phyloP scores from a whole-genome alignment of 1,140 invertebrate genomes.

The Pararge aegeria region DNA sequence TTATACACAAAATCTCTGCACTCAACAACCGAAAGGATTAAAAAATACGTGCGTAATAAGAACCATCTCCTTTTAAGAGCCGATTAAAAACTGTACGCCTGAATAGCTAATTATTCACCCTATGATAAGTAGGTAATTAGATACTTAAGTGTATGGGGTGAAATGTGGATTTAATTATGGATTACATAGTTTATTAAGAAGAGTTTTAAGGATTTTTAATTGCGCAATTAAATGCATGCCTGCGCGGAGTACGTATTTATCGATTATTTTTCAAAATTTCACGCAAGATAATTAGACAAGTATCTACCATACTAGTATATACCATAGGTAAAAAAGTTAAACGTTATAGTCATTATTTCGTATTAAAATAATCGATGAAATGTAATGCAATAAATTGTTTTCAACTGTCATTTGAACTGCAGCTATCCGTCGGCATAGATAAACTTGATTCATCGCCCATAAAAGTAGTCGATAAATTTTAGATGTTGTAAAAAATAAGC shows the following conservation, averaged over 20 bases:
- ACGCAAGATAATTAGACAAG: too few species aligned
- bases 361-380: not conserved
- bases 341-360: not conserved
- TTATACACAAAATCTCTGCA: too few species aligned
- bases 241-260: not conserved
- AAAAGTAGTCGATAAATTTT: slow-evolving; percentile 9
- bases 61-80: not conserved
- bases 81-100: not conserved
- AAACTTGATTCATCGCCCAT: slow-evolving; percentile 19
- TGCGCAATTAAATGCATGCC: not conserved
- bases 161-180: slow-evolving; percentile 3
- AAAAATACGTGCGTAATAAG: not conserved
- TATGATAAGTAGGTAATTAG: slow-evolving; percentile 4
- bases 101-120: slow-evolving; percentile 4
- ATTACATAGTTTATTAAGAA: slow-evolving; percentile 1
- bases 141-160: not conserved
- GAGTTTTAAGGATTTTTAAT: slow-evolving; percentile 3
- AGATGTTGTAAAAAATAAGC: slow-evolving; percentile 10
- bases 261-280: not conserved
- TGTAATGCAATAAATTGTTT: not conserved
- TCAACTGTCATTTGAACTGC: slow-evolving; percentile 8
- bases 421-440: slow-evolving; percentile 12
- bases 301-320: too few species aligned
- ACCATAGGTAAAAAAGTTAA: not conserved
- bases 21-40: not conserved